phyloP scores from a whole-genome alignment of 2,797 vertebrate species.

The Ciconia nigra region DNA sequence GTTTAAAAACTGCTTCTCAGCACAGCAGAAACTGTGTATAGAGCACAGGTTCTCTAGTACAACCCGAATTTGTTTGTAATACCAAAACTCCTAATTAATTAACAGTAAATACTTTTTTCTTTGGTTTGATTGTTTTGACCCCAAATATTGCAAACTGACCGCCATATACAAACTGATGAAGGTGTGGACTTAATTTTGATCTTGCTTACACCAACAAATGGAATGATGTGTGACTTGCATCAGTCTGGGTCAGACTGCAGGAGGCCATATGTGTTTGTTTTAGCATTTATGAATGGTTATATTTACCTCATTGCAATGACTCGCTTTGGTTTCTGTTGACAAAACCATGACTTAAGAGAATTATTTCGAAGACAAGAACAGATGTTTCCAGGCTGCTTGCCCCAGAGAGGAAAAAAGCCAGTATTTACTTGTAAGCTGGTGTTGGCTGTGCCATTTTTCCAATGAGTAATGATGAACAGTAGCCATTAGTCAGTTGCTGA shows the following conservation, averaged over 20 bases:
- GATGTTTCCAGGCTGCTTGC: constrained; percentile 58
- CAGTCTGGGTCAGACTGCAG: constrained; percentile 12
- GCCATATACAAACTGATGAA: neutral
- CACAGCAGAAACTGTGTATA: neutral
- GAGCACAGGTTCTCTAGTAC: neutral
- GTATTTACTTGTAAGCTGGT: neutral
- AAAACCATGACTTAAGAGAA: constrained; percentile 53
- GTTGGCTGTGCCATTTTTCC: constrained; percentile 12
- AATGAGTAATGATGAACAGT: neutral
- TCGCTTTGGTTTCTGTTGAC: constrained; percentile 54
- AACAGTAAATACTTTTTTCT: neutral
- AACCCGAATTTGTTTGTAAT: neutral
- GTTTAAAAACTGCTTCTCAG: neutral
- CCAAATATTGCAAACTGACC: neutral
- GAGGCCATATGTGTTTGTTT: constrained; percentile 56
- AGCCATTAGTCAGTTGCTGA: neutral
- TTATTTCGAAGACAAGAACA: constrained; percentile 40
- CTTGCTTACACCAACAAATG: neutral
- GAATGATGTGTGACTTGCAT: neutral
- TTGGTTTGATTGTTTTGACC: neutral
- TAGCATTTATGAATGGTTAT: constrained; percentile 48
- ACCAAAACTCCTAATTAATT: neutral
- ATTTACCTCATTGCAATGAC: constrained; percentile 57
- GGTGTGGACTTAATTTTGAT: neutral
- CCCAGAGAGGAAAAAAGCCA: neutral